A percentile compares a stretch with the other conserved stretches of the same genome.
Evolutionary conservation across 2,888 invertebrate genomes (phyloP).

Genomic region (Macrosiphum euphorbiae): DNA sequence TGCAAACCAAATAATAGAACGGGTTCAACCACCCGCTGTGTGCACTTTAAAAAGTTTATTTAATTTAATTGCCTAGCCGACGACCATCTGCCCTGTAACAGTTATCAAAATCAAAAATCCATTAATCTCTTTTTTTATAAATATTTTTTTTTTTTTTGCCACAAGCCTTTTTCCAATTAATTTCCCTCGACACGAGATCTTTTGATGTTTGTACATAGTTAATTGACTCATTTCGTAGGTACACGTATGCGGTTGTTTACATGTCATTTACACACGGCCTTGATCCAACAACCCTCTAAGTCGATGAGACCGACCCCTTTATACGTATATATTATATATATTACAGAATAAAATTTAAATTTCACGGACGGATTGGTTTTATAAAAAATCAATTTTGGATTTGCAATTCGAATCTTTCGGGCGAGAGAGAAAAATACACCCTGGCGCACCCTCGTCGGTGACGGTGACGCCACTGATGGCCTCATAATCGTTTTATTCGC

Average conservation of each 20-base stretch:
- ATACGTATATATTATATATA: background rate
- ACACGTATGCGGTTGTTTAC: conserved; percentile 50
- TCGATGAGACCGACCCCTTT: conserved; percentile 20
- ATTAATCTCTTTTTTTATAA: background rate
- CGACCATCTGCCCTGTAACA: conserved; percentile 34
- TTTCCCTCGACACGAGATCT: conserved; percentile 17
- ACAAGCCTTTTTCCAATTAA: conserved; percentile 35
- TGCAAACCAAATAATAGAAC: background rate
- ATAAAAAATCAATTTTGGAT: conserved; percentile 58
- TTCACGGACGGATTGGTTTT: conserved; percentile 57
- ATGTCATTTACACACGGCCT: conserved; percentile 59
- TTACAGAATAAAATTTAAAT: conserved; percentile 48
- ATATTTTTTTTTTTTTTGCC: background rate
- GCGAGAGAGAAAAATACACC: conserved; percentile 28
- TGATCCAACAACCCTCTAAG: conserved; percentile 41
- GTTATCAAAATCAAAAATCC: conserved; percentile 4
- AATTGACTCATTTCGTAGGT: conserved; percentile 61
- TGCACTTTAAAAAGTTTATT: background rate
- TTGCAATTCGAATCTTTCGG: conserved; percentile 57
- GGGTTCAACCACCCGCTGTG: conserved; percentile 13
- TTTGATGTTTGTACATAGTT: conserved; percentile 61
- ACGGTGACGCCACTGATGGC: conserved; percentile 29
- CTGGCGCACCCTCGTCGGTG: background rate
- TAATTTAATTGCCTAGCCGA: background rate
- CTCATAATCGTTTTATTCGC: conserved; percentile 60